These are phyloP conservation scores for Coptodon bakossiorum DNA, from an alignment of 2,113 vertebrate species.

Conservation along the genomic window DNA sequence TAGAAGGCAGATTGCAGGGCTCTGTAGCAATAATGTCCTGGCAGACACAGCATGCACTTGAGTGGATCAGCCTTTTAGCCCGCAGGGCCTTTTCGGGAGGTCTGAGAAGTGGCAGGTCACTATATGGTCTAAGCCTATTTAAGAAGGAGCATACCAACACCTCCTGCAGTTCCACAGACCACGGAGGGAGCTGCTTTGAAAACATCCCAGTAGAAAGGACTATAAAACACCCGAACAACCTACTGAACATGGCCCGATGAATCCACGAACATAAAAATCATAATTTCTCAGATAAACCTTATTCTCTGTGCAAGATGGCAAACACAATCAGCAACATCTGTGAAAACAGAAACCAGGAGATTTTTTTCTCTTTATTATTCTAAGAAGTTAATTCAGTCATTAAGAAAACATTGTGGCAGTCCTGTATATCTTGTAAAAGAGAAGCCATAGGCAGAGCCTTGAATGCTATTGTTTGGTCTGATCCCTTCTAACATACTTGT, in stretches of 20 bases:
- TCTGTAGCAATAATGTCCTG: constrained; percentile 47
- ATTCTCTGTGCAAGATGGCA: neutral
- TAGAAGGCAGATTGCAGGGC: constrained; percentile 57
- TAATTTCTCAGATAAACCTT: constrained; percentile 2
- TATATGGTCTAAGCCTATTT: constrained; percentile 50
- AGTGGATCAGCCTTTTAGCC: constrained; percentile 43
- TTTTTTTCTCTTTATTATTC: neutral
- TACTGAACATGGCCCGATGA: constrained; percentile 13
- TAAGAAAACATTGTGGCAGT: constrained; percentile 3
- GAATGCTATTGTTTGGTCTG: constrained; percentile 53
- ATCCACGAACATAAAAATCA: constrained; percentile 26
- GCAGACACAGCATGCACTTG: constrained; percentile 51
- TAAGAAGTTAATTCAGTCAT: neutral
- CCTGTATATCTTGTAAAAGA: constrained; percentile 34
- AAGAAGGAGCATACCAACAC: constrained; percentile 52
- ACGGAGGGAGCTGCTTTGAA: constrained; percentile 42
- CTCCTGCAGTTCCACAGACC: constrained; percentile 37
- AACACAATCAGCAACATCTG: neutral
- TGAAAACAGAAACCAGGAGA: neutral
- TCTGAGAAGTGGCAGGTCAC: constrained; percentile 61
- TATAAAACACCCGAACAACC: constrained; percentile 30
- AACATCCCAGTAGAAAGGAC: constrained; percentile 12
- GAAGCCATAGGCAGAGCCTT: constrained; percentile 16
- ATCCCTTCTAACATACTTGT: constrained; percentile 51
- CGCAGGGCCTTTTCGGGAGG: constrained; percentile 52